A percentile compares a stretch with the other conserved stretches of the same genome.
Conservation (phyloP, 2,113 vertebrate species). For the Hypocryptadius cinnamomeus region DNA sequence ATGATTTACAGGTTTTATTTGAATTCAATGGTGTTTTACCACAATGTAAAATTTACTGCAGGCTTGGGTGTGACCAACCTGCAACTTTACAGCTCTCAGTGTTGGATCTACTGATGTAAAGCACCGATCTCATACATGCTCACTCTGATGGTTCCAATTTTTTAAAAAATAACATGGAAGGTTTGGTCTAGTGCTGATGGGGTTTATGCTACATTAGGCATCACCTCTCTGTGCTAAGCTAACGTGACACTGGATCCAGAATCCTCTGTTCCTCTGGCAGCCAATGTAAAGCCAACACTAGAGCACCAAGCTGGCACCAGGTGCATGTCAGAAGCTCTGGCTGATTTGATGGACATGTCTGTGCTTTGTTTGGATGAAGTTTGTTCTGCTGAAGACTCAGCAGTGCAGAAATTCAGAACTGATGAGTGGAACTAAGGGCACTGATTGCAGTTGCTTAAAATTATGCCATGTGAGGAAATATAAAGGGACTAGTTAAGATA, state of each 20-base stretch:
- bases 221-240: not conserved
- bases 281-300: not conserved
- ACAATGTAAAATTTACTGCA: not conserved
- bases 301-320: not conserved
- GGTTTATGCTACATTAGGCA: not conserved
- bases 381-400: not conserved
- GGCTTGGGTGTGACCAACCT: not conserved
- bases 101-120: not conserved
- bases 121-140: not conserved
- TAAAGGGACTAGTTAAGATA: not conserved
- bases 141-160: not conserved
- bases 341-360: not conserved
- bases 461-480: not conserved
- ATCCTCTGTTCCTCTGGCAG: not conserved
- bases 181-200: not conserved
- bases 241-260: not conserved
- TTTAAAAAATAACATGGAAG: rapidly evolving
- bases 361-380: not conserved
- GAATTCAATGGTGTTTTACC: not conserved
- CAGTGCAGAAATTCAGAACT: not conserved
- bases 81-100: not conserved
- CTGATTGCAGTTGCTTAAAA: not conserved
- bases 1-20: not conserved
- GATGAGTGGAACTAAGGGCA: not conserved
- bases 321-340: not conserved